Evolutionary conservation across 2,797 vertebrate species (phyloP), one percentile per base, ranked within the genome.

Genomic region (Tympanoctomys barrerae): DNA sequence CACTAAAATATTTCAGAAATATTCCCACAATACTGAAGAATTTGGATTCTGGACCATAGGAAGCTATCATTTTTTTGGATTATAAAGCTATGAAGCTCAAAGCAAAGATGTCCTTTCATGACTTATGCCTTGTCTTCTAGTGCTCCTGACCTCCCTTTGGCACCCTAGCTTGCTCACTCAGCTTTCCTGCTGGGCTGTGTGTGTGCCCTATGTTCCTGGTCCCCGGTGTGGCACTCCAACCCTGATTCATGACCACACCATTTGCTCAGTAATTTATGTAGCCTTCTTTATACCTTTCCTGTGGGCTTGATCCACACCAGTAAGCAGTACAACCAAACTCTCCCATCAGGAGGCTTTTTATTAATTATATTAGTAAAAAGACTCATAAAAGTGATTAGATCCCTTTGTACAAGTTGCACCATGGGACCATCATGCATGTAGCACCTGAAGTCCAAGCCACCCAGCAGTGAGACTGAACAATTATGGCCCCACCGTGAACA

Each of bases 1-100:
- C 5, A 82, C 7, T 87, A 71, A 78, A 57, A 70, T 57, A 36
- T 82, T 87, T 96, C n/a, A 28, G 12, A 94, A 93, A 24, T 83
- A 79, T 57, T 33, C 42, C 61, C 82, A n/a, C 16, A 62, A 64
- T 73, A 90, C 19, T n/a, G 24, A 87, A 26, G 18, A 86, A 46
- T 64, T 54, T 81, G 22, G 59, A 39, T 95, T 79, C 59, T 86
- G 57, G n/a, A 66, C 4, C 77, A 57, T 0, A 79, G 11, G 28
- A 13, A 79, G 13, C 52, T 62, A 70, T 19, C 61, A 22, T 54
- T 33, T 26, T 57, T 70, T 61, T 64, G 54, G 42, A 13, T 33
- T 49, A 75, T 21, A 85, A 91, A 62, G 6, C 10, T 39, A 8
- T 7, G 46, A 85, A 70, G 26, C 39, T 70, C 81, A 81, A 70